Conservation (phyloP, 2,888 invertebrate species). For the Melieria picta region DNA sequence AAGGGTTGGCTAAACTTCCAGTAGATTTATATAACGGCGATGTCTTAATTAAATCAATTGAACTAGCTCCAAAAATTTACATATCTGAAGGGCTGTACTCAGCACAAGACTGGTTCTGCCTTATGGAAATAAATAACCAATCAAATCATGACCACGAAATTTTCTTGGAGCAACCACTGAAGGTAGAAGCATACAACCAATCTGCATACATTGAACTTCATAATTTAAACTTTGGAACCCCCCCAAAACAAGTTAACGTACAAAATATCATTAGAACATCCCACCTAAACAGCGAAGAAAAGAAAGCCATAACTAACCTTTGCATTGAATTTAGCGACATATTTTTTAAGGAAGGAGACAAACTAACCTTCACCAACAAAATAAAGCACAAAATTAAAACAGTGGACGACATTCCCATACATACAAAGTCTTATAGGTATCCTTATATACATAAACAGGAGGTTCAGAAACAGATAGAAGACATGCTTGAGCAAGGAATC, state of each 20-base stretch:
- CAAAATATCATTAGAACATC: constrained; percentile 20
- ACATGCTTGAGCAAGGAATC: background rate
- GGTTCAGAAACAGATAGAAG: background rate
- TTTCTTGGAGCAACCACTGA: too few relatives aligned
- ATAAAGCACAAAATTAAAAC: constrained; percentile 4
- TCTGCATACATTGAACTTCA: background rate
- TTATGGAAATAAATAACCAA: too few relatives aligned
- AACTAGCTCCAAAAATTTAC: constrained; percentile 3
- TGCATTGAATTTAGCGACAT: background rate
- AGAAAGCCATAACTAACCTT: background rate
- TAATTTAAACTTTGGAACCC: background rate
- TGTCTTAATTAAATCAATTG: constrained; percentile 13
- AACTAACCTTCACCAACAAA: background rate
- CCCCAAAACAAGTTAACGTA: background rate
- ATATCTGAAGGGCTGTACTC: too few relatives aligned
- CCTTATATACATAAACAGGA: background rate
- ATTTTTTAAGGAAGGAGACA: background rate
- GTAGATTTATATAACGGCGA: constrained; percentile 23
- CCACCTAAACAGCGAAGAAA: constrained; percentile 32
- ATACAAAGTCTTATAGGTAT: background rate
- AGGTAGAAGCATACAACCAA: constrained; percentile 14
- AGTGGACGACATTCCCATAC: background rate
- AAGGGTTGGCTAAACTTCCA: constrained; percentile 16
- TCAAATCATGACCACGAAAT: too few relatives aligned
- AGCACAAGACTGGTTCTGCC: too few relatives aligned